Evolutionary conservation across 2,113 vertebrate genomes (phyloP).

Genomic region (Lagopus leucura): DNA sequence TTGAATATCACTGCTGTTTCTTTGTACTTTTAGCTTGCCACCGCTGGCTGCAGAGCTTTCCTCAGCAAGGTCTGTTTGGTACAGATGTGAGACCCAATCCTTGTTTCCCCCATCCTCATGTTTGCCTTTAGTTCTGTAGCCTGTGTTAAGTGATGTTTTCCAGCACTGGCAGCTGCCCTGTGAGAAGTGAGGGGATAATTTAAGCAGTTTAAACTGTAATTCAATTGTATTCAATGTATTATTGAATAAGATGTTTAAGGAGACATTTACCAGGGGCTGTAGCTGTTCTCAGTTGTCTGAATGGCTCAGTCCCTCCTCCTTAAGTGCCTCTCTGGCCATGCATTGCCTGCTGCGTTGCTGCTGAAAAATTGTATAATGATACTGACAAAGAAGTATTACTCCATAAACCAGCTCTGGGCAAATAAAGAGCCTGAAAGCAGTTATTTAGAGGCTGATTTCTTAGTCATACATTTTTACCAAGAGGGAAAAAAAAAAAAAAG

Average conservation of each 20-base stretch:
- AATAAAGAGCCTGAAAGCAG: neutral
- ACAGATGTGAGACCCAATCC: conserved; percentile 64
- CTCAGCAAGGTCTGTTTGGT: conserved; percentile 50
- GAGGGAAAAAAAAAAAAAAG: neutral
- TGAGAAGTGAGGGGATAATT: conserved; percentile 16
- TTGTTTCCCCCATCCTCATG: conserved; percentile 28
- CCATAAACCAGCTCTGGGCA: neutral
- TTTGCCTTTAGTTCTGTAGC: conserved; percentile 46
- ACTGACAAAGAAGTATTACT: neutral
- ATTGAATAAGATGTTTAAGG: neutral
- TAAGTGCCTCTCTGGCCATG: neutral
- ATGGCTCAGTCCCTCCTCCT: neutral
- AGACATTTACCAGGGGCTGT: neutral
- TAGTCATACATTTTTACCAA: neutral
- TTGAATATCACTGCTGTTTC: neutral
- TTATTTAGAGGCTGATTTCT: neutral
- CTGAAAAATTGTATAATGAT: neutral
- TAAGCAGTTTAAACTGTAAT: neutral
- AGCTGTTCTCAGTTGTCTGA: neutral
- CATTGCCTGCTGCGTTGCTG: neutral
- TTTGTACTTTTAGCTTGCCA: conserved; percentile 68
- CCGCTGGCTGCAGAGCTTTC: conserved; percentile 56
- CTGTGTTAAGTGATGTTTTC: neutral
- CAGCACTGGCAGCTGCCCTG: neutral
- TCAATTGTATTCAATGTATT: neutral